A percentile compares a stretch with the other conserved stretches of the same genome.
Evolutionary conservation across 2,888 invertebrate genomes (phyloP).

Genomic region (Ochropacha duplaris): DNA sequence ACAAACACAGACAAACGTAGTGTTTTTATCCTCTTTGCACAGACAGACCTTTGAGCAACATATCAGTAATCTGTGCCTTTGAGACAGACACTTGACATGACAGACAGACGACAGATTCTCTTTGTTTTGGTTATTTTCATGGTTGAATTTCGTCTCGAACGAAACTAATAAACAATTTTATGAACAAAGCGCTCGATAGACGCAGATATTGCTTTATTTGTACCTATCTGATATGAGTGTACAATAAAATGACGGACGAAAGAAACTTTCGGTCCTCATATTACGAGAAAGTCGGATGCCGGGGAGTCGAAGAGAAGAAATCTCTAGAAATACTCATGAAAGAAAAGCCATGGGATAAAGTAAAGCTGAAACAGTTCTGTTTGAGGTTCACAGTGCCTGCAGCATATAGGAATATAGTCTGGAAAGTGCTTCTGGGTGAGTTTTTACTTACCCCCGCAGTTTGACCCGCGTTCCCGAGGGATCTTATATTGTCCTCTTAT

Average conservation of each 20-base stretch:
- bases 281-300: slow-evolving; percentile 94
- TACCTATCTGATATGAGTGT: background rate
- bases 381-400: slow-evolving; percentile 92
- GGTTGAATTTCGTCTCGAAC: too few relatives aligned
- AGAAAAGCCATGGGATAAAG: slow-evolving; percentile 90
- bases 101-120: background rate
- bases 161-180: too few relatives aligned
- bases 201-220: too few relatives aligned
- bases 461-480: too few relatives aligned
- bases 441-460: too few relatives aligned
- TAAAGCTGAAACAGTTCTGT: slow-evolving; percentile 93
- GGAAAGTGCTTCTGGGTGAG: slow-evolving; percentile 93
- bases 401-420: slow-evolving; percentile 90
- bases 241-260: slow-evolving; percentile 83
- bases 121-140: background rate
- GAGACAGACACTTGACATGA: too few relatives aligned
- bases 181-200: too few relatives aligned
- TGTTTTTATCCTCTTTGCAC: too few relatives aligned
- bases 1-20: too few relatives aligned
- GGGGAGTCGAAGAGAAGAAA: slow-evolving; percentile 95
- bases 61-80: too few relatives aligned
- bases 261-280: slow-evolving; percentile 92
- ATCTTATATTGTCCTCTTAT: too few relatives aligned
- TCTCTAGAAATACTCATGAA: slow-evolving; percentile 94
- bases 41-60: too few relatives aligned